Percentiles rank a stretch among this genome's conserved stretches.
These are phyloP conservation scores for Alethe castanea DNA, from an alignment of 2,113 vertebrate species.

Conservation along the genomic window DNA sequence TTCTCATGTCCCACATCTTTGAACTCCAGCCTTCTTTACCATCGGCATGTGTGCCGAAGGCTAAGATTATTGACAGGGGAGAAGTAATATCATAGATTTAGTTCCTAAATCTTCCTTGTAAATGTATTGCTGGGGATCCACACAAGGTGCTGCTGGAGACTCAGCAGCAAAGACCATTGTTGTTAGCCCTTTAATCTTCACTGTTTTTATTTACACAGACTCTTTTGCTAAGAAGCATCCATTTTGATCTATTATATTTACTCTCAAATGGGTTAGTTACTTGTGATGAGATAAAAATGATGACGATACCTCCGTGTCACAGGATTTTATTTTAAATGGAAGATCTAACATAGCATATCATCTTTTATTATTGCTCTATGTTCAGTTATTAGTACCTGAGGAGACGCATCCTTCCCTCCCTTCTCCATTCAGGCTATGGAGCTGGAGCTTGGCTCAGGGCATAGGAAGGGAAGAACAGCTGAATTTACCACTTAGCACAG, in stretches of 20 bases:
- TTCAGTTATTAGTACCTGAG: not conserved
- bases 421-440: not conserved
- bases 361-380: not conserved
- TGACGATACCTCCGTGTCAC: conserved; percentile 22
- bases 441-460: not conserved
- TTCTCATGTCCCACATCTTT: conserved; percentile 19
- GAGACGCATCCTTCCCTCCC: not conserved
- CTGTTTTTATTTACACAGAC: not conserved
- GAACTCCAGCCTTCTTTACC: conserved; percentile 39
- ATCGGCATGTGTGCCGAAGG: conserved; percentile 29
- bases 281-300: conserved; percentile 30
- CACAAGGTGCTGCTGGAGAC: not conserved
- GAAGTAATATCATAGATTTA: conserved; percentile 28
- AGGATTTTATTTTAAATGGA: conserved; percentile 55
- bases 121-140: not conserved
- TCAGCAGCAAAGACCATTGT: not conserved
- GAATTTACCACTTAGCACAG: not conserved
- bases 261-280: conserved; percentile 8
- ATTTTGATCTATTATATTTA: conserved; percentile 31
- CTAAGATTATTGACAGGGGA: conserved; percentile 46
- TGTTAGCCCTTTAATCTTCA: not conserved
- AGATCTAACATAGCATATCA: conserved; percentile 7
- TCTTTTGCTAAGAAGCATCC: not conserved
- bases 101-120: conserved; percentile 10
- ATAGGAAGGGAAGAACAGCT: not conserved